These are phyloP conservation scores for Arenicola marina DNA, from an alignment of 2,888 invertebrate species.

Conservation along the genomic window DNA sequence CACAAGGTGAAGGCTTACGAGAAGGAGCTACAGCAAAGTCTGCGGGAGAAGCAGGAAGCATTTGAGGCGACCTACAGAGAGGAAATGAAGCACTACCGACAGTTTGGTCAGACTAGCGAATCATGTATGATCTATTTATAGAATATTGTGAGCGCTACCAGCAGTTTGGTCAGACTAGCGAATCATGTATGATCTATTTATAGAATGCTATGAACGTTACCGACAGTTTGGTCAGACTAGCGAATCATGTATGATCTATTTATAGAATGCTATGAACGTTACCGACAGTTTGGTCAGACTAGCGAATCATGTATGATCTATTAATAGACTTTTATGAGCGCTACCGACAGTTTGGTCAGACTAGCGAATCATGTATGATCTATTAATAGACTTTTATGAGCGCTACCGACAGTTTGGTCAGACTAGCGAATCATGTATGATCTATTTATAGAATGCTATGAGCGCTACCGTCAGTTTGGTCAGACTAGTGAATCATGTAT, in stretches of 20 bases:
- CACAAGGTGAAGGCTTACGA: neutral
- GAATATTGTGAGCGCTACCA: neutral
- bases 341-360: too few species aligned
- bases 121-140: too few species aligned
- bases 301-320: neutral
- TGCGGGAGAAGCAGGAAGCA: neutral
- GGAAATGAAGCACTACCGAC: neutral
- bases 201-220: too few species aligned
- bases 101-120: neutral
- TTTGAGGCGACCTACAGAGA: neutral
- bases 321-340: too few species aligned
- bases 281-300: neutral
- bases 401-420: too few species aligned
- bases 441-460: too few species aligned
- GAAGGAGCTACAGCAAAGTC: neutral
- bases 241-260: neutral
- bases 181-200: neutral
- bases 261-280: too few species aligned
- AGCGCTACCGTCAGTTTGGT: too few species aligned
- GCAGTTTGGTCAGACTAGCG: neutral
- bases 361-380: too few species aligned
- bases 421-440: too few species aligned
- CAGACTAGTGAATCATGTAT: too few species aligned
- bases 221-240: neutral
- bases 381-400: too few species aligned